Evolutionary conservation across 2,888 invertebrate species (phyloP).

Genomic region (Hedychridium roseum): DNA sequence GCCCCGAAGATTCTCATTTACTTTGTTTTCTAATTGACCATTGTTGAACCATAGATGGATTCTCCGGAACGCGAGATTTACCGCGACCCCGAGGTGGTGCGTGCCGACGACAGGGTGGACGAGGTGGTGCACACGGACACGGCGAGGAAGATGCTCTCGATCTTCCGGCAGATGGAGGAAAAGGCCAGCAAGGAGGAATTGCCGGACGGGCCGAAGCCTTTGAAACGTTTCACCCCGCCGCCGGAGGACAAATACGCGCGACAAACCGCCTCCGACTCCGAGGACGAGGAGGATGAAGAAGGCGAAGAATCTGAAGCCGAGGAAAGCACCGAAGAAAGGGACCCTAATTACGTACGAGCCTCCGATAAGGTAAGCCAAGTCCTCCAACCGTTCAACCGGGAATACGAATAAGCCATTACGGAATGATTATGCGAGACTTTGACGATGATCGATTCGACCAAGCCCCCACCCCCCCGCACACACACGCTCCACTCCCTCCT

Average conservation of each 20-base stretch:
- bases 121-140: slow-evolving; percentile 69
- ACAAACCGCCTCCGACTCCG: slow-evolving; percentile 63
- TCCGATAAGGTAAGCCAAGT: slow-evolving; percentile 64
- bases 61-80: slow-evolving; percentile 79
- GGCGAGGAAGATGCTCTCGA: slow-evolving; percentile 85
- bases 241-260: slow-evolving; percentile 73
- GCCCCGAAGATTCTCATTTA: no score
- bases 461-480: no score
- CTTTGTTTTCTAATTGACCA: no score
- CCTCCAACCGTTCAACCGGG: no score
- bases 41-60: no score
- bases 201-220: slow-evolving; percentile 76
- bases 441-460: no score
- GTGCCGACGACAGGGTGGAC: slow-evolving; percentile 68
- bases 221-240: slow-evolving; percentile 90
- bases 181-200: slow-evolving; percentile 67
- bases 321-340: slow-evolving; percentile 60
- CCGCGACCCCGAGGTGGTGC: slow-evolving; percentile 76
- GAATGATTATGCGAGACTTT: no score
- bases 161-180: slow-evolving; percentile 90
- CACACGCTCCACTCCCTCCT: no score
- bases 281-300: slow-evolving; percentile 68
- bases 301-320: slow-evolving; percentile 65
- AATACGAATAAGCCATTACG: no score
- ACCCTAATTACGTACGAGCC: slow-evolving; percentile 64